Evolutionary conservation across 2,888 invertebrate species (phyloP).

Genomic region (Cerastoderma edule): DNA sequence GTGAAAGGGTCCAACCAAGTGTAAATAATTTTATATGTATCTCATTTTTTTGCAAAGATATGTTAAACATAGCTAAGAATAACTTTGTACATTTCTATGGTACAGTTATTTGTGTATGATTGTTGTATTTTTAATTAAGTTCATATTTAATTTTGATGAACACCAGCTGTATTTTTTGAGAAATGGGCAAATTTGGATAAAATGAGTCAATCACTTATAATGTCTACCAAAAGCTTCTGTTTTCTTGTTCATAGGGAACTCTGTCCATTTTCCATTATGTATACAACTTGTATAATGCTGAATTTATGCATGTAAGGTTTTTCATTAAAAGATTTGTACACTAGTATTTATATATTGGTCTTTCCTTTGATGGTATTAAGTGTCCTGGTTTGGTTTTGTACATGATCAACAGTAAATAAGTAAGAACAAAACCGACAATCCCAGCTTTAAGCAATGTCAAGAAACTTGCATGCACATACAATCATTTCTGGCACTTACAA

Average conservation of each 20-base stretch:
- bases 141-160: not conserved
- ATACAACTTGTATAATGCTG: slow-evolving; percentile 10
- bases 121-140: slow-evolving; percentile 7
- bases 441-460: no score
- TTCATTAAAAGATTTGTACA: slow-evolving; percentile 24
- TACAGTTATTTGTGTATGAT: slow-evolving; percentile 7
- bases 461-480: no score
- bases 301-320: slow-evolving; percentile 9
- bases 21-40: slow-evolving; percentile 18
- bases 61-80: slow-evolving; percentile 16
- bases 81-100: slow-evolving; percentile 16
- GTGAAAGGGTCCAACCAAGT: no score
- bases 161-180: not conserved
- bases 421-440: no score
- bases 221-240: no score
- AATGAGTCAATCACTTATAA: no score
- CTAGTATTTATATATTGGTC: no score
- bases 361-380: no score
- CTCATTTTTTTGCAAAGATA: slow-evolving; percentile 6
- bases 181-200: not conserved
- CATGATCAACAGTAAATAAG: no score
- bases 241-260: no score
- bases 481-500: no score
- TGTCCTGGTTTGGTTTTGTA: no score
- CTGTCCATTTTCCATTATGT: not conserved